These are phyloP conservation scores for Dendrocopos noguchii DNA, from an alignment of 2,113 vertebrate genomes.

Conservation along the genomic window DNA sequence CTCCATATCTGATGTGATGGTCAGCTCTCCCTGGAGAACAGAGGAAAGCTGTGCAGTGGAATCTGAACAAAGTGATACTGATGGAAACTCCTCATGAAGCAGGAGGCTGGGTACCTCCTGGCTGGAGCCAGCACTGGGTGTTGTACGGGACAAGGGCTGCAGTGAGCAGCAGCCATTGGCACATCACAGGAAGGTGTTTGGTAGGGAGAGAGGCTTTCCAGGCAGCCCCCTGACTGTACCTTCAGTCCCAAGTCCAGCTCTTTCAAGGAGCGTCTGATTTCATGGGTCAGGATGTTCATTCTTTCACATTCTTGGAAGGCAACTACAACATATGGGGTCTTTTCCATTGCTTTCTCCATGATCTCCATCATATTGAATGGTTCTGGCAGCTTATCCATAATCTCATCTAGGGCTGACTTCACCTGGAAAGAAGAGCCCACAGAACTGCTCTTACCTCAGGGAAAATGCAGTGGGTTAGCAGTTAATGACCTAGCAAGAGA, in stretches of 20 bases:
- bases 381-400: constrained; percentile 71
- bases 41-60: not conserved
- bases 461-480: not conserved
- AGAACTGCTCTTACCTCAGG: not conserved
- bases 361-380: constrained; percentile 74
- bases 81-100: fast-evolving
- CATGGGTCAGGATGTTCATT: constrained; percentile 75
- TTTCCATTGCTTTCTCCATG: constrained; percentile 59
- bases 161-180: fast-evolving
- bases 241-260: constrained; percentile 78
- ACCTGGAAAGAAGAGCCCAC: constrained; percentile 51
- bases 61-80: too few species aligned
- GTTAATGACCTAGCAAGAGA: not conserved
- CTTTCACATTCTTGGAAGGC: constrained; percentile 80
- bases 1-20: constrained; percentile 80
- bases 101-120: fast-evolving
- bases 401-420: constrained; percentile 72
- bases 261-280: constrained; percentile 75
- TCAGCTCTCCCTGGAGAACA: constrained; percentile 76
- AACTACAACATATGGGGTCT: constrained; percentile 75
- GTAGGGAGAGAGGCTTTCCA: not conserved
- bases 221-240: not conserved
- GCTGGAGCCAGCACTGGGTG: fast-evolving
- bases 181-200: fast-evolving
- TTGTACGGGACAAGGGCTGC: too few species aligned